Evolutionary conservation across 2,797 vertebrate species (phyloP).

Genomic region (Pygocentrus nattereri): DNA sequence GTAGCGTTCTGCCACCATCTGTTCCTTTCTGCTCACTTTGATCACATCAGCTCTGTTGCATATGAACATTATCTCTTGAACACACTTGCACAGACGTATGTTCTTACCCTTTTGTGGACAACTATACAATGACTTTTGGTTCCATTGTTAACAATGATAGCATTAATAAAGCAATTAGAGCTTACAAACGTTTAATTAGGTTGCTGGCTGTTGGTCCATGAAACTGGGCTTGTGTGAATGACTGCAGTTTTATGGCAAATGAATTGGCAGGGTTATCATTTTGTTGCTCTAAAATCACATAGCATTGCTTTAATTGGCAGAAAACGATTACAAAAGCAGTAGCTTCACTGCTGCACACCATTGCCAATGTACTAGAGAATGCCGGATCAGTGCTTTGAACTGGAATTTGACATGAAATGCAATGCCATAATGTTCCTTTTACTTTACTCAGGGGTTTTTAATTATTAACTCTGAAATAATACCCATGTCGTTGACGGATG

Average conservation of each 20-base stretch:
- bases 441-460: slow-evolving; percentile 37
- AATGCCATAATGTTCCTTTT: background rate
- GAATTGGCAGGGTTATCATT: background rate
- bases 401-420: slow-evolving; percentile 25
- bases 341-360: background rate
- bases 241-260: background rate
- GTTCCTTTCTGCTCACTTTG: background rate
- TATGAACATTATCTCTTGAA: background rate
- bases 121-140: background rate
- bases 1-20: background rate
- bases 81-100: background rate
- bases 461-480: slow-evolving; percentile 34
- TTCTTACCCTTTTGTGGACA: too few relatives aligned
- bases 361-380: background rate
- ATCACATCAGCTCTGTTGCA: background rate
- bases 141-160: background rate
- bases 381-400: slow-evolving; percentile 5
- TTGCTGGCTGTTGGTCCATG: background rate
- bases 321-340: background rate
- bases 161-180: background rate
- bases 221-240: background rate
- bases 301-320: background rate
- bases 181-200: background rate
- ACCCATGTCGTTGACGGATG: slow-evolving; percentile 15
- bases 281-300: background rate